Evolutionary conservation across 2,888 invertebrate genomes (phyloP).

Genomic region (Epinotia bilunana): DNA sequence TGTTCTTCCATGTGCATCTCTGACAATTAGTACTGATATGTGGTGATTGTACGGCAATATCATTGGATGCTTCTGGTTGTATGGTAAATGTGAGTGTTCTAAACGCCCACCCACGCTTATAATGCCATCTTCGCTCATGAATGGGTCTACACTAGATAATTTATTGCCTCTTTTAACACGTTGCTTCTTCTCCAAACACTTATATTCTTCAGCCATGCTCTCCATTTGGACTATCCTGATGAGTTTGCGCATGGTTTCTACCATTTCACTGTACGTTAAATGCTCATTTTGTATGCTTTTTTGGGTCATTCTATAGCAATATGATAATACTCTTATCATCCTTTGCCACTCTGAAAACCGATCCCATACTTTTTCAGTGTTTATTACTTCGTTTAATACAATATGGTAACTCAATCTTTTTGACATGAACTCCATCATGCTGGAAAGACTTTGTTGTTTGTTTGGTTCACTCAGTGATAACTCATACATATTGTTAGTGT

Average conservation of each 20-base stretch:
- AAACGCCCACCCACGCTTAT: not conserved
- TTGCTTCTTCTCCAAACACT: not conserved
- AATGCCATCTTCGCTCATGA: not conserved
- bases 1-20: not conserved
- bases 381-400: too few species aligned
- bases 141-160: not conserved
- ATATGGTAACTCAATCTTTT: too few species aligned
- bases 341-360: too few species aligned
- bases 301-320: too few species aligned
- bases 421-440: too few species aligned
- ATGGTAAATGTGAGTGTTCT: not conserved
- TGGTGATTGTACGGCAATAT: conserved; percentile 6
- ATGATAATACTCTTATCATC: too few species aligned
- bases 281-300: too few species aligned
- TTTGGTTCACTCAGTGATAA: too few species aligned
- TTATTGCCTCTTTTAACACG: not conserved
- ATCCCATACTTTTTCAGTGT: too few species aligned
- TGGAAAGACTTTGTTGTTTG: too few species aligned
- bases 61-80: conserved; percentile 8
- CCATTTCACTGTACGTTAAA: not conserved
- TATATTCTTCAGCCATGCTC: not conserved
- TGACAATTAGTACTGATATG: not conserved
- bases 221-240: not conserved
- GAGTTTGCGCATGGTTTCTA: not conserved
- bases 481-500: too few species aligned